Conservation (phyloP, 2,888 invertebrate genomes). For the Caenorhabditis sp. region DNA sequence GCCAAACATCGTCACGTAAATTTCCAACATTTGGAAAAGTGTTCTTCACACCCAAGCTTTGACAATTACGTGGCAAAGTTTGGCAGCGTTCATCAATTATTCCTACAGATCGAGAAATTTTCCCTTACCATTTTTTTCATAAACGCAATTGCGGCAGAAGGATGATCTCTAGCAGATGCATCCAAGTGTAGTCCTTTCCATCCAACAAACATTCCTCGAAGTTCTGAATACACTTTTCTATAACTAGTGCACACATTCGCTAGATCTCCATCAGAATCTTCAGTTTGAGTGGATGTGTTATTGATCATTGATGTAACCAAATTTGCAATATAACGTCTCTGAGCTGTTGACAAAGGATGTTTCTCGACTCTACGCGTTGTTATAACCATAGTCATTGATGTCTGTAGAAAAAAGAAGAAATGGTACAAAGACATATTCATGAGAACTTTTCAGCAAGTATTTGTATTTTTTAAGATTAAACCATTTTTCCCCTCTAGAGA, state of each 20-base stretch:
- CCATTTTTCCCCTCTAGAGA: no score
- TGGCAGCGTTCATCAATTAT: no score
- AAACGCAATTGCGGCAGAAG: slow-evolving; percentile 10
- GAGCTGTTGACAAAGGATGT: slow-evolving; percentile 23
- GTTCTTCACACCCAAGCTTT: no score
- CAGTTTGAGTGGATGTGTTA: background rate
- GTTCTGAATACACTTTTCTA: slow-evolving; percentile 28
- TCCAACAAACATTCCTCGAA: slow-evolving; percentile 40
- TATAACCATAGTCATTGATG: slow-evolving; percentile 10
- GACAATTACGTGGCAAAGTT: no score
- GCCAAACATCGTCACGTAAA: no score
- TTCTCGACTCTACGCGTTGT: background rate
- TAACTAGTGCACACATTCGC: background rate
- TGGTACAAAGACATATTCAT: no score
- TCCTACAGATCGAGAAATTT: background rate
- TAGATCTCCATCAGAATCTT: background rate
- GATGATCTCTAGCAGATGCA: background rate
- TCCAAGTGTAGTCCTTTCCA: slow-evolving; percentile 47
- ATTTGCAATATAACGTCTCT: slow-evolving; percentile 48
- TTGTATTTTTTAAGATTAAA: no score
- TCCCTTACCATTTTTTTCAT: slow-evolving; percentile 25
- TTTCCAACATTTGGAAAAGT: no score
- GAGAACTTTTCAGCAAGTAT: no score
- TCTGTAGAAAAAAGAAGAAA: slow-evolving; percentile 8
- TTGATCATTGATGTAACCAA: slow-evolving; percentile 30